Evolutionary conservation across 2,888 invertebrate species (phyloP), one percentile per base, ranked within the genome.

Genomic region (Cynaeus angustus): DNA sequence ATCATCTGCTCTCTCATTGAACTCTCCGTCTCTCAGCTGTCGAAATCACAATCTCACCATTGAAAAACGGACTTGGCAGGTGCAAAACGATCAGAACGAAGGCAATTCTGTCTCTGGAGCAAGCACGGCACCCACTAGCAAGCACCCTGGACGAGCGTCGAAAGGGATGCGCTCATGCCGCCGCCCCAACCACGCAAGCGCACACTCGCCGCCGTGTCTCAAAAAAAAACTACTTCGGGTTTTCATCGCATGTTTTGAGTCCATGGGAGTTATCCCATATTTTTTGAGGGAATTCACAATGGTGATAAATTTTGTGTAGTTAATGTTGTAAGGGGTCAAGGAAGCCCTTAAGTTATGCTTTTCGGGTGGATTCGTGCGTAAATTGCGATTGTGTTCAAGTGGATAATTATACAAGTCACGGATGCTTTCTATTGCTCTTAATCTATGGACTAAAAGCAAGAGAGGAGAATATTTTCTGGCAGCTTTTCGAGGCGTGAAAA

Each of bases 161-260:
- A 43, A 8, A 43, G 45, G 55, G 55, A 55, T 58, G 58, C 58
- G 45, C 58, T 58, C 13, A 37, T 38, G 50, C 21, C 62, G 62
- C 62, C 62, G 52, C 62, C 62, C 52, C 37, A 7, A 50, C 12
- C 52, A 62, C 62, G 62, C 62, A 62, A 10, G 62, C 62, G 62
- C 50, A 61, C 46, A 45, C 30, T 13, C 33, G 50, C 50, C 50
- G 50, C 26, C 50, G 9, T 28, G 10, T 26, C 26, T 50, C 10
- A 50, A 28, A 50, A 50, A 28, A 3, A 50, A 7, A 33, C 33
- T 7, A 6, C 6, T 33, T 33, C n/a, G 2, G n/a, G 7, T 2
- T n/a, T 9, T n/a, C 9, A 33, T 33, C n/a, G 33, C 33, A 2
- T 33, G 33, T 33, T 33, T 7, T 33, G 1, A n/a, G 6, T 33